Evolutionary conservation across 2,113 vertebrate species (phyloP), one percentile per base, ranked within the genome.

Genomic region (Otis tarda): DNA sequence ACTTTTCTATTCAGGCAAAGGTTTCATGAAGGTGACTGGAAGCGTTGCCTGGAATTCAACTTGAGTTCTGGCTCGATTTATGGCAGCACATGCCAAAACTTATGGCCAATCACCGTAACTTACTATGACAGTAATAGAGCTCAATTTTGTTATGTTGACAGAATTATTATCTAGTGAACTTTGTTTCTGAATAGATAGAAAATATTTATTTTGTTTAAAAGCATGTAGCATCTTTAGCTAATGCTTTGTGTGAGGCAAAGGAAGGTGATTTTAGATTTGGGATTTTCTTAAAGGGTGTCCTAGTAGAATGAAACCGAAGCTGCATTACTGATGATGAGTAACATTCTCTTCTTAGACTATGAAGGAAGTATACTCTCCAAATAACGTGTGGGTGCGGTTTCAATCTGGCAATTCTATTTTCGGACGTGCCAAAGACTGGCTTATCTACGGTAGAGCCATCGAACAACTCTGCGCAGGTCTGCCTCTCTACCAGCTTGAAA

Each of bases 401-500:
- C 97, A 92, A 9, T 13, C 94, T 5, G 93, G 95, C 20, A 4
- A 7, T 52, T 97, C 98, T 22, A 4, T 90, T 37, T 1, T 98
- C 6, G 95, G 70, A 3, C 3, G 2, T 2, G 3, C 86, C 2
- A 35, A 19, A 24, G 78, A 98, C 15, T 98, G 98, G 98, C 0
- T 98, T 24, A 0, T 86, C 50, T 97, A 98, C 0, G 98, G 98
- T 2, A 97, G 53, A 4, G 28, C 83, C 27, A 98, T 98, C 17
- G 70, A 97, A 24, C 8, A 84, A 0, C 98, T 98, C 88, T 98
- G 98, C 77, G 30, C 35, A 4, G 57, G 95, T 23, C 50, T 98
- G 33, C 98, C 98, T 14, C 71, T 98, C 91, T 98, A 98, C 71
- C 20, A 63, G 39, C 96, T 93, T 6, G 59, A 24, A 45, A 30